Conservation (phyloP, 2,797 vertebrate genomes). For the Alca torda region DNA sequence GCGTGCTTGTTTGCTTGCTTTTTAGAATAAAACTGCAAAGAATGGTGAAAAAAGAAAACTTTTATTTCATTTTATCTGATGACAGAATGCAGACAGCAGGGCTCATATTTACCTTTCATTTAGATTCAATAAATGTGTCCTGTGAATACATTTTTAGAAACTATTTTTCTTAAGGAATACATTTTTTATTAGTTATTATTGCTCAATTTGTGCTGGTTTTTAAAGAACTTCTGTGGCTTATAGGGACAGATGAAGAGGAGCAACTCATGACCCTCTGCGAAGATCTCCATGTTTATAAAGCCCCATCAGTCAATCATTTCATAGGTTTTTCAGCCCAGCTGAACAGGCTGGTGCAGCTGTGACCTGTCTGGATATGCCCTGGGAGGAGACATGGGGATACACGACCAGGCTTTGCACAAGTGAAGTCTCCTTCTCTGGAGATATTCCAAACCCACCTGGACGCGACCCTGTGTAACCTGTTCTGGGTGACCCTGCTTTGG, state of each 20-base stretch:
- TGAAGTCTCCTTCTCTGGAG: background rate
- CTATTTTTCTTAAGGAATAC: background rate
- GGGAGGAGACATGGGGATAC: background rate
- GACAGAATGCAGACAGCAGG: background rate
- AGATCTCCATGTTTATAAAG: background rate
- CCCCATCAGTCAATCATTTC: background rate
- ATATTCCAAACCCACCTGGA: background rate
- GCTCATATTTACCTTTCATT: slow-evolving; percentile 13
- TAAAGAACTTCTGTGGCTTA: background rate
- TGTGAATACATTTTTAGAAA: slow-evolving; percentile 29
- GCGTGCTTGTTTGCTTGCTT: background rate
- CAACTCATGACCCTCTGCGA: background rate
- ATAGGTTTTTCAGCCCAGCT: background rate
- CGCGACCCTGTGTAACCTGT: background rate
- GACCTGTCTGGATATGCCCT: background rate
- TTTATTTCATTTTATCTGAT: background rate
- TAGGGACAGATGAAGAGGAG: background rate
- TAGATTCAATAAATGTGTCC: background rate
- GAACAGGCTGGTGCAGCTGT: background rate
- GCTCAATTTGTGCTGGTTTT: background rate
- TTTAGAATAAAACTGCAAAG: background rate
- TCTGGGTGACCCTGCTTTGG: background rate
- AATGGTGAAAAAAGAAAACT: background rate
- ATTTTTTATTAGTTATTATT: slow-evolving; percentile 31
- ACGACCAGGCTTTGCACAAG: background rate